A percentile compares a stretch with the other conserved stretches of the same genome.
phyloP scores from a whole-genome alignment of 2,113 vertebrate genomes.

The Isichthys henryi region DNA sequence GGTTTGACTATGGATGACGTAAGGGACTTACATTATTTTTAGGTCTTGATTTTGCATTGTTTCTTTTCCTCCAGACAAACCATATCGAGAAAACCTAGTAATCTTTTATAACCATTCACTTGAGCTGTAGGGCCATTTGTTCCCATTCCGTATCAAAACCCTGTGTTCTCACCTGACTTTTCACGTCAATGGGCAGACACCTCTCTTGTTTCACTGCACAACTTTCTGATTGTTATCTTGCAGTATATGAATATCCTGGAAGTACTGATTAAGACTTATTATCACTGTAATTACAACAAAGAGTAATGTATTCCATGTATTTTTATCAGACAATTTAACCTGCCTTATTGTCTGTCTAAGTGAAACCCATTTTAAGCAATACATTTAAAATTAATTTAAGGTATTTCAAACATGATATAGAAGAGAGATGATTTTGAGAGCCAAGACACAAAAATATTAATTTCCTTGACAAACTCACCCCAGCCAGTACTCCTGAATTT shows the following conservation, averaged over 20 bases:
- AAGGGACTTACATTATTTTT: too few relatives aligned
- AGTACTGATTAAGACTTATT: not conserved
- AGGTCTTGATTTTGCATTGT: too few relatives aligned
- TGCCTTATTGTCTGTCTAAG: not conserved
- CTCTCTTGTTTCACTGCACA: slow-evolving; percentile 72
- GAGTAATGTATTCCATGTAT: not conserved
- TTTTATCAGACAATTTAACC: not conserved
- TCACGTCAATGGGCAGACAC: slow-evolving; percentile 93
- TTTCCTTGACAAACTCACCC: slow-evolving; percentile 72
- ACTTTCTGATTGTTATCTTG: slow-evolving; percentile 57
- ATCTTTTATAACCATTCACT: too few relatives aligned
- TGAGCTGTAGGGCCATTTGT: slow-evolving; percentile 64
- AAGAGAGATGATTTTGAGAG: not conserved
- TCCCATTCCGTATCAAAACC: slow-evolving; percentile 76
- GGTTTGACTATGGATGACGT: too few relatives aligned
- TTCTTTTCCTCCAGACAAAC: too few relatives aligned
- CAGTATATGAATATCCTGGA: slow-evolving; percentile 98
- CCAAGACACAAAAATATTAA: slow-evolving; percentile 7
- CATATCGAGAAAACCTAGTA: too few relatives aligned
- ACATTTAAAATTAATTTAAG: not conserved
- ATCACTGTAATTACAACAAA: not conserved
- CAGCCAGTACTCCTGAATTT: slow-evolving; percentile 85
- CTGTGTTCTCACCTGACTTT: slow-evolving; percentile 82
- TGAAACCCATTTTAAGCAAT: not conserved
- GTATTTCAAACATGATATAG: not conserved